Conservation (phyloP, 2,888 invertebrate species). For the Lochmaea crataegi region DNA sequence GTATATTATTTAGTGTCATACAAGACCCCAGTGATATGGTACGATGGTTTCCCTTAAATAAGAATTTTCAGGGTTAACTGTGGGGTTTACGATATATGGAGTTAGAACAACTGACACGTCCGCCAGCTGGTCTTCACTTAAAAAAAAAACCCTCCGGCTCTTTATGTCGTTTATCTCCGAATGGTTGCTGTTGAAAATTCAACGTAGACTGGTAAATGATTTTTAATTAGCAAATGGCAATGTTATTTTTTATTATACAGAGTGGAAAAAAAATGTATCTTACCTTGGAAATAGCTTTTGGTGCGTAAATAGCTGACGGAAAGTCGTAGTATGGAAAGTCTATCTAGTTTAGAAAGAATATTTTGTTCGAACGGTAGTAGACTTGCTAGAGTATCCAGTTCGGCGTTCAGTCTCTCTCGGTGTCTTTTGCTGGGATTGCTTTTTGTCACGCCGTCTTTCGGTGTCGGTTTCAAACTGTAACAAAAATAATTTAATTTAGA, state of each 20-base stretch:
- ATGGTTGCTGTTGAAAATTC: conserved; percentile 36
- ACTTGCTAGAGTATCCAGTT: conserved; percentile 96
- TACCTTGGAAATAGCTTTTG: conserved; percentile 99
- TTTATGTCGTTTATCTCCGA: conserved; percentile 54
- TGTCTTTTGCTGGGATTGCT: conserved; percentile 99
- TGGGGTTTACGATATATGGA: conserved; percentile 25
- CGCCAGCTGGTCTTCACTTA: conserved; percentile 47
- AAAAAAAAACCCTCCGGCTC: conserved; percentile 44
- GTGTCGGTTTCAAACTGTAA: conserved; percentile 92
- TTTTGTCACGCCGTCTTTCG: conserved; percentile 94
- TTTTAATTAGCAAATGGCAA: no score
- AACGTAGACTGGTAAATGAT: no score
- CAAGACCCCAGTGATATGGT: conserved; percentile 46
- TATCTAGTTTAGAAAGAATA: conserved; percentile 97
- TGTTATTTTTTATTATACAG: neutral
- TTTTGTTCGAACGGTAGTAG: conserved; percentile 97
- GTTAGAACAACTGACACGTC: conserved; percentile 32
- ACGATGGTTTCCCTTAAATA: conserved; percentile 41
- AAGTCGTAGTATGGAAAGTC: conserved; percentile 95
- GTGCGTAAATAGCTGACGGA: conserved; percentile 98
- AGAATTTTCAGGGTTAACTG: neutral
- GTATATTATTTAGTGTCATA: conserved; percentile 49
- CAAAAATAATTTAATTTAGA: neutral
- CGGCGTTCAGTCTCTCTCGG: conserved; percentile 96
- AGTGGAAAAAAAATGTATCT: conserved; percentile 19